Evolutionary conservation across 2,888 invertebrate genomes (phyloP), one percentile per base, ranked within the genome.

Genomic region (Leptopilina drosophilae): DNA sequence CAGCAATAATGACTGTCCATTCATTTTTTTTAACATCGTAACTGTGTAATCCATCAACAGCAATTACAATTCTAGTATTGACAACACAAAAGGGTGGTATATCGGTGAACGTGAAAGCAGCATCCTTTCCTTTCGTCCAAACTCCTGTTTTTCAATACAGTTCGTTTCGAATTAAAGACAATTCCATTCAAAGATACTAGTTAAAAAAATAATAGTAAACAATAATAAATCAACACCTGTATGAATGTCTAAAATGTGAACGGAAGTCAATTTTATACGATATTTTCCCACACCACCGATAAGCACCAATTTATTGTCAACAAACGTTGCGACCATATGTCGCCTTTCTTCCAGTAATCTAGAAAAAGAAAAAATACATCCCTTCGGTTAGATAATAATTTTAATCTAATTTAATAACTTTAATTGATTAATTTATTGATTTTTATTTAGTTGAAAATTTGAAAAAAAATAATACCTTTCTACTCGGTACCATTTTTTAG

Each of bases 401-500:
- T 9, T 4, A 4, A 46, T 2, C 3, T 9, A 46, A 46, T 46
- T 42, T 33, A 33, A 33, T 33, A 33, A 33, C 33, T 33, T 33
- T 33, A 33, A 33, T 33, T 5, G 20, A 20, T 20, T 33, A 33
- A 33, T 33, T 33, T 3, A 33, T 1, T 20, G 20, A 20, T 33
- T 33, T 33, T 33, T 33, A 33, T 33, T 33, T 33, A 33, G 5
- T 33, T 1, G 33, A 14, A 56, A 64, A 64, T 0, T 20, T 33
- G 11, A 75, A 77, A 49, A 49, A 77, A 65, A 64, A 40, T 33
- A 75, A 59, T 81, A 83, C 83, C 77, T 77, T 73, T 82, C 80
- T 62, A 83, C 83, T 67, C 77, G 76, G 66, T 82, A 83, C 82
- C 82, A 82, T n/a, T 80, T 64, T 73, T 81, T 79, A 1, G 83